Conservation (phyloP, 2,888 invertebrate species). For the Diaprepes abbreviatus region DNA sequence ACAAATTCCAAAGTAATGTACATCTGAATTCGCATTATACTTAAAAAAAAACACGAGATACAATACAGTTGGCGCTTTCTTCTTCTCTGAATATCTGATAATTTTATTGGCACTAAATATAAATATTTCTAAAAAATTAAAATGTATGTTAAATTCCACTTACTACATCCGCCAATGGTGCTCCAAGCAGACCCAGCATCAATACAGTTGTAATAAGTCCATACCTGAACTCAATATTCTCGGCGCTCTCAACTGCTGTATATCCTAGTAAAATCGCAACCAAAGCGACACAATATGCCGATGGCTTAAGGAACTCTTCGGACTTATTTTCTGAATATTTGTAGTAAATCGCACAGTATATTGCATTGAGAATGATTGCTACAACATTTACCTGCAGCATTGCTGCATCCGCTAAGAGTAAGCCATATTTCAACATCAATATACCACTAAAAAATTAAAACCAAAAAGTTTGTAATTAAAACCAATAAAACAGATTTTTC, state of each 20-base stretch:
- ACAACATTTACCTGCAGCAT: slow-evolving; percentile 85
- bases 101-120: no score
- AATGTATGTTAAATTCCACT: slow-evolving; percentile 62
- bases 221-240: slow-evolving; percentile 77
- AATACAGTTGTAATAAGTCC: slow-evolving; percentile 79
- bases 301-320: slow-evolving; percentile 70
- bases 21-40: no score
- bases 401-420: slow-evolving; percentile 79
- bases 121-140: no score
- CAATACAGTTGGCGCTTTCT: no score
- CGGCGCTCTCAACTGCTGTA: slow-evolving; percentile 76
- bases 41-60: no score
- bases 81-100: no score
- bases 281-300: slow-evolving; percentile 72
- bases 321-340: slow-evolving; percentile 72
- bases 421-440: slow-evolving; percentile 83
- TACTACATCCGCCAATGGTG: slow-evolving; percentile 80
- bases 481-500: no score
- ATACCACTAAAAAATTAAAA: slow-evolving; percentile 74
- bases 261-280: slow-evolving; percentile 75
- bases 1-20: no score
- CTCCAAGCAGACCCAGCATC: slow-evolving; percentile 77
- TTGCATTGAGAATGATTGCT: slow-evolving; percentile 78
- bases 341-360: slow-evolving; percentile 79
- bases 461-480: no score